Evolutionary conservation across 1,140 invertebrate species (phyloP).

Genomic region (Drosophila parabipectinata): DNA sequence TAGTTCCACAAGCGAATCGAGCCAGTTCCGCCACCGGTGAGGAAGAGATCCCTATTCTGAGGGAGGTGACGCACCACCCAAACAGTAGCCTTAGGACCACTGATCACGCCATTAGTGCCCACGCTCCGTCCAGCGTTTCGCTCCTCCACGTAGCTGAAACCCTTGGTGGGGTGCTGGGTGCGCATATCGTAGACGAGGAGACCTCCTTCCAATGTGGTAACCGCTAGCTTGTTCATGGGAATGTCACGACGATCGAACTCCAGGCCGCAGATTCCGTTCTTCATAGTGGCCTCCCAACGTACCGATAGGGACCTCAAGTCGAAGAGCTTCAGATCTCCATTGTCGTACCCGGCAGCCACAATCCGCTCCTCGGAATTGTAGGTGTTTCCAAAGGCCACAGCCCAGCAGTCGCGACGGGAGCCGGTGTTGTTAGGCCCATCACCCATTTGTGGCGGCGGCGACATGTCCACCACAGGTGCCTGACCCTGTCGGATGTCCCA

Average conservation of each 20-base stretch:
- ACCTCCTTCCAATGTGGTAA: constrained; percentile 96
- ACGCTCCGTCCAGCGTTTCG: constrained; percentile 85
- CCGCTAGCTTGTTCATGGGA: constrained; percentile 97
- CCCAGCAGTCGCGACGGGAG: constrained; percentile 91
- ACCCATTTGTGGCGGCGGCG: constrained; percentile 87
- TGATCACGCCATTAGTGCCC: constrained; percentile 77
- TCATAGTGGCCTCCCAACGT: constrained; percentile 95
- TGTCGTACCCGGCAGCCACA: constrained; percentile 96
- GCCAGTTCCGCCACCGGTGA: constrained; percentile 94
- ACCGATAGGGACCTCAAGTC: constrained; percentile 94
- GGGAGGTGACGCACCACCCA: constrained; percentile 95
- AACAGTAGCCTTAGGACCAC: constrained; percentile 92
- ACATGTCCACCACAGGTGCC: constrained; percentile 94
- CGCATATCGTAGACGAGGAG: constrained; percentile 95
- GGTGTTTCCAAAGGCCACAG: constrained; percentile 94
- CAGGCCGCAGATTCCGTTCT: constrained; percentile 95
- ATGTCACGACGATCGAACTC: constrained; percentile 98
- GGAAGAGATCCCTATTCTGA: constrained; percentile 97
- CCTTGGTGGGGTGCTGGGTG: constrained; percentile 94
- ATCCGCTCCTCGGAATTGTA: constrained; percentile 93
- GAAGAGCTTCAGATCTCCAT: constrained; percentile 98
- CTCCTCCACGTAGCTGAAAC: constrained; percentile 91
- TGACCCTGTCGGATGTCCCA: constrained; percentile 97
- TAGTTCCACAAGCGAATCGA: constrained; percentile 97
- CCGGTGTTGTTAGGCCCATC: constrained; percentile 86